Percentiles rank a stretch among this genome's conserved stretches.
These are phyloP conservation scores for western clawed frog (Xenopus tropicalis) DNA, from an alignment of 2,113 vertebrate genomes.

Conservation along the genomic window UCB_Xtro_10.0 CM004447.2:112124001-112124500, in stretches of 20 bases:
- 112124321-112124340: too few species aligned
- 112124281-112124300: not conserved
- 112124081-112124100: conserved; percentile 51
- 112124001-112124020: conserved; percentile 55
- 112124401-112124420: too few species aligned
- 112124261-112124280: not conserved
- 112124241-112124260: not conserved
- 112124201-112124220: conserved; percentile 12
- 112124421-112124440: too few species aligned
- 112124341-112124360: too few species aligned
- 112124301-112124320: not conserved
- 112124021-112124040: conserved; percentile 65
- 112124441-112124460: too few species aligned
- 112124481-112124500: too few species aligned
- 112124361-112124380: too few species aligned
- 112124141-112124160: conserved; percentile 10
- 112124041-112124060: conserved; percentile 52
- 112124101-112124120: conserved; percentile 52
- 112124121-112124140: not conserved
- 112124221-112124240: not conserved
- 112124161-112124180: conserved; percentile 17
- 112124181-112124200: conserved; percentile 19
- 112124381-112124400: too few species aligned
- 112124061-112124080: conserved; percentile 44
- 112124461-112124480: too few species aligned